These are phyloP conservation scores for Decapterus maruadsi DNA, from an alignment of 2,797 vertebrate genomes.

Conservation along the genomic window DNA sequence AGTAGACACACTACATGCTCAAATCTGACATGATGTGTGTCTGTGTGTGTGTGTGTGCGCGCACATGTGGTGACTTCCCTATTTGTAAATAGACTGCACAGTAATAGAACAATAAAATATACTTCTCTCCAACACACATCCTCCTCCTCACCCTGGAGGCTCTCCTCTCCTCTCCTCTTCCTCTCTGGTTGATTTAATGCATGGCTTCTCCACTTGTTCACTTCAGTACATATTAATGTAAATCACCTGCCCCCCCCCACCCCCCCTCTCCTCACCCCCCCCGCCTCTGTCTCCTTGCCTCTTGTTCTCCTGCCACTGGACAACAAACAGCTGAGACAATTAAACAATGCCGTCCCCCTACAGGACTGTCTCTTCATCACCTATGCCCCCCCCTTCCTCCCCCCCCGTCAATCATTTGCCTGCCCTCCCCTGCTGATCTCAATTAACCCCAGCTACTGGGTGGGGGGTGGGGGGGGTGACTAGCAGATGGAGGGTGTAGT, in stretches of 20 bases:
- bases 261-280: slow-evolving; percentile 8
- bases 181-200: slow-evolving; percentile 78
- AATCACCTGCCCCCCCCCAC: slow-evolving; percentile 70
- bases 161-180: slow-evolving; percentile 30
- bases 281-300: slow-evolving; percentile 28
- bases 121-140: slow-evolving; percentile 41
- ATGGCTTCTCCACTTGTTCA: slow-evolving; percentile 79
- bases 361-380: slow-evolving; percentile 28
- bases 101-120: slow-evolving; percentile 74
- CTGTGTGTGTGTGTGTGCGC: slow-evolving; percentile 25
- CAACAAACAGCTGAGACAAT: slow-evolving; percentile 70
- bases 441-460: slow-evolving; percentile 73
- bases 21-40: slow-evolving; percentile 64
- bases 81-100: slow-evolving; percentile 56
- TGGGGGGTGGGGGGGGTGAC: not conserved
- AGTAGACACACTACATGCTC: slow-evolving; percentile 63
- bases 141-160: not conserved
- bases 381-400: not conserved
- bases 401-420: slow-evolving; percentile 56
- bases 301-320: slow-evolving; percentile 55
- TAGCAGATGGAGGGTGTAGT: not conserved
- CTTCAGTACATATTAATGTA: slow-evolving; percentile 78
- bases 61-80: slow-evolving; percentile 18
- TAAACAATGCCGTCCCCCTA: slow-evolving; percentile 65
- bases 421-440: slow-evolving; percentile 64